Conservation (phyloP, 2,113 vertebrate species). For the Amblyopsis rosae region DNA sequence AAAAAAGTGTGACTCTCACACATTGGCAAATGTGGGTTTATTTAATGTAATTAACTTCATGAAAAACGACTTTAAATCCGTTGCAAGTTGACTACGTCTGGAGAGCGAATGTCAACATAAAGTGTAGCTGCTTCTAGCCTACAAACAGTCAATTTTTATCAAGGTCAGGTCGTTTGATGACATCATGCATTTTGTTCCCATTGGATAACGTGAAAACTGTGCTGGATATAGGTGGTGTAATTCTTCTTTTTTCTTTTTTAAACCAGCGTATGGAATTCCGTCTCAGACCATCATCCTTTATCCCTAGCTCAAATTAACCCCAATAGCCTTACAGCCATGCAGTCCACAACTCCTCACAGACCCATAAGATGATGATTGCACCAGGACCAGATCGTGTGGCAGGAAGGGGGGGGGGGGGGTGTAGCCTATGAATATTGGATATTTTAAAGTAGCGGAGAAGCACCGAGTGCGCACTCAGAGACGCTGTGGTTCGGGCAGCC, state of each 20-base stretch:
- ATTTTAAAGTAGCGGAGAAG: slow-evolving; percentile 40
- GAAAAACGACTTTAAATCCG: background rate
- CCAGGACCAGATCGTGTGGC: slow-evolving; percentile 26
- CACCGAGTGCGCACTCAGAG: slow-evolving; percentile 43
- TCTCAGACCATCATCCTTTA: background rate
- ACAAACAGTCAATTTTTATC: background rate
- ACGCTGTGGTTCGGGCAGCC: slow-evolving; percentile 28
- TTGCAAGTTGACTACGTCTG: too few species aligned
- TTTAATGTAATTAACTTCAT: background rate
- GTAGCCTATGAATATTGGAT: slow-evolving; percentile 52
- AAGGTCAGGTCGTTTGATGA: slow-evolving; percentile 26
- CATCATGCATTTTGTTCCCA: slow-evolving; percentile 42
- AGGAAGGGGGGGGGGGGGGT: slow-evolving; percentile 6
- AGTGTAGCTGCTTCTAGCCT: background rate
- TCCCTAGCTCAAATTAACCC: background rate
- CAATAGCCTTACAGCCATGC: background rate
- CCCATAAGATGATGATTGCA: slow-evolving; percentile 21
- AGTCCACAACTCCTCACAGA: slow-evolving; percentile 22
- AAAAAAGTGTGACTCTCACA: background rate
- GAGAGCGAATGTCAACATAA: background rate
- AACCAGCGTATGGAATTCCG: slow-evolving; percentile 16
- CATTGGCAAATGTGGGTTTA: background rate
- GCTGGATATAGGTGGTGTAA: slow-evolving; percentile 5
- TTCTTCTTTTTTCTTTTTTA: slow-evolving; percentile 3
- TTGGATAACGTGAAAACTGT: slow-evolving; percentile 38